These are phyloP conservation scores for Protonibea diacanthus DNA, from an alignment of 2,797 vertebrate species.

Conservation along the genomic window DNA sequence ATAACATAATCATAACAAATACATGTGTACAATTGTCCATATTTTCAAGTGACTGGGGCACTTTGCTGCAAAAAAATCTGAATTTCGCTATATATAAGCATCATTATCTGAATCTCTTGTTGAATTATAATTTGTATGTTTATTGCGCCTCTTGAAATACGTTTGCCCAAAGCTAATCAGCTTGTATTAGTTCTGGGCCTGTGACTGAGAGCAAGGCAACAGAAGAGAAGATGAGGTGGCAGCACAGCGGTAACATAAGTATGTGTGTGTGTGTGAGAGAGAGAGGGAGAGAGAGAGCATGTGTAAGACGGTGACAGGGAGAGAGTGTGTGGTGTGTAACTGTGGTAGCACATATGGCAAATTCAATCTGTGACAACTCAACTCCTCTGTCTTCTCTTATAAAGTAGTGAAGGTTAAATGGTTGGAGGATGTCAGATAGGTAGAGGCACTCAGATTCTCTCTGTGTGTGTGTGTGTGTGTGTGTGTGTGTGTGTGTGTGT, in stretches of 20 bases:
- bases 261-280: constrained; percentile 11
- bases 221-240: constrained; percentile 35
- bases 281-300: not conserved
- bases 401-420: constrained; percentile 35
- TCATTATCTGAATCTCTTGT: not conserved
- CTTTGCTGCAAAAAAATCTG: no score
- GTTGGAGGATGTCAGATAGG: constrained; percentile 21
- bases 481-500: no score
- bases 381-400: constrained; percentile 26
- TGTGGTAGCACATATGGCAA: constrained; percentile 14
- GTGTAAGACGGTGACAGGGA: not conserved
- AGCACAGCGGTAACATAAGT: constrained; percentile 14
- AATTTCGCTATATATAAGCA: no score
- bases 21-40: no score
- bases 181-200: constrained; percentile 25
- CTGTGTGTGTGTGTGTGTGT: no score
- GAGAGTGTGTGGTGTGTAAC: constrained; percentile 4
- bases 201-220: constrained; percentile 15
- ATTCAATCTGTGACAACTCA: constrained; percentile 27
- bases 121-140: constrained; percentile 21
- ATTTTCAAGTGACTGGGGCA: no score
- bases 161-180: constrained; percentile 45
- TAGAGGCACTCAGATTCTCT: constrained; percentile 7
- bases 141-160: not conserved
- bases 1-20: no score